Conservation (phyloP, 2,888 invertebrate species). For the Himalopsyche tibetana region DNA sequence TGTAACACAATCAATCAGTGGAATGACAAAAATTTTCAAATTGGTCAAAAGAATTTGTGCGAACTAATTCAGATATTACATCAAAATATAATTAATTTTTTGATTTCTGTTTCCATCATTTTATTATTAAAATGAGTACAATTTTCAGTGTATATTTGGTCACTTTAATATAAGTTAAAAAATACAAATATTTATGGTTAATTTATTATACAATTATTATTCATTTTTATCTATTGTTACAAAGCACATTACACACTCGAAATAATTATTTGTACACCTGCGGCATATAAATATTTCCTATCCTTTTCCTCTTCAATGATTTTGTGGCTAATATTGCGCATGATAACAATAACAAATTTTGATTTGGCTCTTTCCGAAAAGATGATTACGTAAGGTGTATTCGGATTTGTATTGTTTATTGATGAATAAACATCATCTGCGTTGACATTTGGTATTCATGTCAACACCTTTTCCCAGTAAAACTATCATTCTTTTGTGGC, state of each 20-base stretch:
- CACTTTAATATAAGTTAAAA: neutral
- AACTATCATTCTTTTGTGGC: conserved; percentile 14
- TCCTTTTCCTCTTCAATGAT: no score
- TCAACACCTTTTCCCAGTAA: conserved; percentile 41
- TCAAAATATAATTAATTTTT: no score
- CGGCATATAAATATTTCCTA: no score
- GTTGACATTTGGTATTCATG: neutral
- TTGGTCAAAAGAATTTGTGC: neutral
- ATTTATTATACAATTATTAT: no score
- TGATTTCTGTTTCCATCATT: neutral
- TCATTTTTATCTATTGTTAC: no score
- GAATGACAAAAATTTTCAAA: no score
- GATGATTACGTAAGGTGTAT: neutral
- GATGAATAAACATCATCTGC: neutral
- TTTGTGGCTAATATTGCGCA: neutral
- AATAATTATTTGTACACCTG: no score
- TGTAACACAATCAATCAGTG: no score
- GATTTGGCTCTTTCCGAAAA: no score
- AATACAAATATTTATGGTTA: no score
- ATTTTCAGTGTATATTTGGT: neutral
- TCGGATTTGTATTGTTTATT: conserved; percentile 1
- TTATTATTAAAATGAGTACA: neutral
- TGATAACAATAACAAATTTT: neutral
- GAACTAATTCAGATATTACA: no score
- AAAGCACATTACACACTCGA: no score